Percentiles rank a stretch among this genome's conserved stretches.
phyloP scores from a whole-genome alignment of 2,797 vertebrate genomes.

The Tadarida brasiliensis region DNA sequence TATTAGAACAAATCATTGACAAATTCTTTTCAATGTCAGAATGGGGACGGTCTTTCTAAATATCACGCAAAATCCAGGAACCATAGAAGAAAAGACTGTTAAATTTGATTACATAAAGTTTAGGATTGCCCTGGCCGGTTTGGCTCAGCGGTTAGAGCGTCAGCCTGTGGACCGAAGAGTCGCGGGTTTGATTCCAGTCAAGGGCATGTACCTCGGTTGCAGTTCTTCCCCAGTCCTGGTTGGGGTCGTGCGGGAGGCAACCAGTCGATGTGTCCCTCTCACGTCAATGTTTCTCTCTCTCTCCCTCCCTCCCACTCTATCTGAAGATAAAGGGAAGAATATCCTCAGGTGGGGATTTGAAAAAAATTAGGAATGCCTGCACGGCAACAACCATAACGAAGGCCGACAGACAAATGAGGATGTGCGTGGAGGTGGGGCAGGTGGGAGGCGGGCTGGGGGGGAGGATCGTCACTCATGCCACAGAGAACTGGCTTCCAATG shows the following conservation, averaged over 20 bases:
- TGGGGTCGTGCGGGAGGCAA: too few relatives aligned
- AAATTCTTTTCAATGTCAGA: slow-evolving; percentile 10
- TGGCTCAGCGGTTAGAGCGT: too few relatives aligned
- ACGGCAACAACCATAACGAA: background rate
- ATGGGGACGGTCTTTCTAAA: slow-evolving; percentile 26
- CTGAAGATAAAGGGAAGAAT: too few relatives aligned
- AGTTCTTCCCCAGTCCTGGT: too few relatives aligned
- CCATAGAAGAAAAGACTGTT: background rate
- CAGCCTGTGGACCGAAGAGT: too few relatives aligned
- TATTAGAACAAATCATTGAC: background rate
- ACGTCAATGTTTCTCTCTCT: too few relatives aligned
- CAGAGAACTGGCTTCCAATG: background rate
- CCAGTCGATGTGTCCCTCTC: too few relatives aligned
- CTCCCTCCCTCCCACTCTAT: too few relatives aligned
- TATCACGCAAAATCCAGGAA: slow-evolving; percentile 28
- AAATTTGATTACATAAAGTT: slow-evolving; percentile 46
- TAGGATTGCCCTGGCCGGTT: background rate
- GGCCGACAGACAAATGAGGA: background rate
- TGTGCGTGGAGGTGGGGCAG: background rate
- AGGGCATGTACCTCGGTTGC: too few relatives aligned
- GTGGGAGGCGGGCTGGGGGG: background rate
- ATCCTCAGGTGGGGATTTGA: too few relatives aligned
- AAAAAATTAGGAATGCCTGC: slow-evolving; percentile 3
- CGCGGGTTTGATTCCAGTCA: too few relatives aligned
- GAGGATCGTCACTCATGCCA: background rate